Evolutionary conservation across 2,113 vertebrate species (phyloP).

Genomic region (Oceanodroma tethys): DNA sequence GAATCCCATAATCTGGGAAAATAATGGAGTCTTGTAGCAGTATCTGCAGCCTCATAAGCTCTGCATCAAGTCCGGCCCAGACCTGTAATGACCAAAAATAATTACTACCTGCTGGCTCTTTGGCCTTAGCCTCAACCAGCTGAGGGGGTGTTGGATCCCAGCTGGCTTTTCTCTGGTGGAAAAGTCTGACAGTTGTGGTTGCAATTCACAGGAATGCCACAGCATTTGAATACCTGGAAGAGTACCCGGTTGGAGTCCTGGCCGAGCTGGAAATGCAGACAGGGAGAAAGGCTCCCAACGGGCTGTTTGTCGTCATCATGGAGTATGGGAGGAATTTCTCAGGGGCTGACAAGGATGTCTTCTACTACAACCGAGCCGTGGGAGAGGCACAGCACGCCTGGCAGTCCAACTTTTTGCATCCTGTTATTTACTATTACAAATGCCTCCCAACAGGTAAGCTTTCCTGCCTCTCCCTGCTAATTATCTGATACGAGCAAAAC

Average conservation of each 20-base stretch:
- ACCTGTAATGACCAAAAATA: not conserved
- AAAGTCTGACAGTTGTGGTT: not conserved
- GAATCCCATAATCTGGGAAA: not conserved
- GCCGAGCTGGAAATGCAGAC: constrained; percentile 82
- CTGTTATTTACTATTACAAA: constrained; percentile 91
- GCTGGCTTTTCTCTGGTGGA: not conserved
- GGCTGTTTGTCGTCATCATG: constrained; percentile 88
- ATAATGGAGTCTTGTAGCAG: not conserved
- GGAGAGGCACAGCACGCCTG: constrained; percentile 88
- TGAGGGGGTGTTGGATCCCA: not conserved
- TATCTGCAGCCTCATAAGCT: not conserved
- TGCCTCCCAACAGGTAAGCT: constrained; percentile 85
- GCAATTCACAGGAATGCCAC: constrained; percentile 67
- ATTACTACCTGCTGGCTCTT: not conserved
- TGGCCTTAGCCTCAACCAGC: not conserved
- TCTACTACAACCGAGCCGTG: constrained; percentile 82
- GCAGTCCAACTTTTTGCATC: constrained; percentile 95
- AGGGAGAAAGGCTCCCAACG: constrained; percentile 72
- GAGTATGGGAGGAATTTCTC: constrained; percentile 91
- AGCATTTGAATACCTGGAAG: constrained; percentile 86
- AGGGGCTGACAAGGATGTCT: constrained; percentile 80
- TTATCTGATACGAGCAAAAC: not conserved
- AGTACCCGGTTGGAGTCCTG: constrained; percentile 87
- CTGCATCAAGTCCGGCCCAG: not conserved
- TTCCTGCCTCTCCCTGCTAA: not conserved